Evolutionary conservation across 1,140 invertebrate species (phyloP), one percentile per base, ranked within the genome.

Genomic region (Dinoponera quadriceps): DNA sequence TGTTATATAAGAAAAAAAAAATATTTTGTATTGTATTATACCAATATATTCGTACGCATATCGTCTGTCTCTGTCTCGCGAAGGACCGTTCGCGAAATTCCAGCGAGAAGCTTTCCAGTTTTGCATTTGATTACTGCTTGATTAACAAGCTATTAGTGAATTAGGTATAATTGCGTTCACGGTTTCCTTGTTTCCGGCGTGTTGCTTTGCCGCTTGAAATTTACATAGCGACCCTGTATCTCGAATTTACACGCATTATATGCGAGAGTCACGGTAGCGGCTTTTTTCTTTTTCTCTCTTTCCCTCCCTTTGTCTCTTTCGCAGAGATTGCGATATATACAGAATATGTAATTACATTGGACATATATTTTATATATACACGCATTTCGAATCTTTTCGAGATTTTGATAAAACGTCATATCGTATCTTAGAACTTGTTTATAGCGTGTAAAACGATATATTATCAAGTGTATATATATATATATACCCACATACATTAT

Each of bases 21-120:
- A 49, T 62, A 75, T 62, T 75, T 75, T 75, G 25, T 62, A 49
- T 75, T 75, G 25, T 62, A 49, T 62, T n/a, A 78, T 66, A 55
- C 27, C 55, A 20, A 55, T 44, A 75, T 11, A 44, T 57, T 69
- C 22, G 25, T 44, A 44, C 38, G 38, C 38, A 9, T 5, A 5
- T 5, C 38, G 18, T 78, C 27, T 27, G 14, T 63, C 13, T 25
- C 44, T 38, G 4, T 11, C 65, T 27, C 9, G 7, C 44, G 38
- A 55, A 44, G 20, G 7, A 54, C 0, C 38, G 3, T 44, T 44
- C 11, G 9, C 38, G 27, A 65, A 65, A 51, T 77, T 77, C 20
- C 2, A 33, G 9, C n/a, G 33, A 25, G 27, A 44, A 5, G 44
- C 27, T 77, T 68, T 44, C 22, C 20, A 29, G 18, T 44, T 55